Percentiles rank a stretch among this genome's conserved stretches.
Evolutionary conservation across 2,797 vertebrate species (phyloP).

Genomic region (Benthosema pterotum): DNA sequence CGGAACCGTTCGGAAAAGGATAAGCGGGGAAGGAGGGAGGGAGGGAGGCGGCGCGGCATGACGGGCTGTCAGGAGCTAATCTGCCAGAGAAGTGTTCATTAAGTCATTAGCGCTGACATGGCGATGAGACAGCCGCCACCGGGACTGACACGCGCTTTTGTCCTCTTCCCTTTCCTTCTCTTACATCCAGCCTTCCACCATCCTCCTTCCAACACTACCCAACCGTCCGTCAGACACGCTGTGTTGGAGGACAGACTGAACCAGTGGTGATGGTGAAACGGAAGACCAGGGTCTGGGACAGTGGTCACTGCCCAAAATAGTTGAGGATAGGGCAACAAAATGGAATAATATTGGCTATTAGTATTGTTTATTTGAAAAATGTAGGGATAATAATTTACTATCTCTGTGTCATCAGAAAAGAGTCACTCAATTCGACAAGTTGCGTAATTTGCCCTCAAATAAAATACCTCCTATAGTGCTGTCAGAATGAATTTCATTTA

Average conservation of each 20-base stretch:
- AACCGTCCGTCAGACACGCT: slow-evolving; percentile 46
- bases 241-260: slow-evolving; percentile 58
- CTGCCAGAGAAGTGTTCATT: slow-evolving; percentile 85
- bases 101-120: slow-evolving; percentile 85
- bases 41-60: too few species aligned
- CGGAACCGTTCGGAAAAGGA: slow-evolving; percentile 56
- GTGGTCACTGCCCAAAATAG: too few species aligned
- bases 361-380: too few species aligned
- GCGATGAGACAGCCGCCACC: slow-evolving; percentile 74
- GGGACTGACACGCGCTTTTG: slow-evolving; percentile 78
- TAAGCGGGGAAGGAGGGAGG: slow-evolving; percentile 70
- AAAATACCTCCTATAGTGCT: too few species aligned
- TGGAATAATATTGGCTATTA: too few species aligned
- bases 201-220: slow-evolving; percentile 16
- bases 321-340: too few species aligned
- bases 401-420: too few species aligned
- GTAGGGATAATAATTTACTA: too few species aligned
- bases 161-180: slow-evolving; percentile 70
- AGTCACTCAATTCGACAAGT: too few species aligned
- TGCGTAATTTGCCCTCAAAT: too few species aligned
- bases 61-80: slow-evolving; percentile 85
- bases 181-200: slow-evolving; percentile 39
- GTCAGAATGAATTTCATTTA: too few species aligned
- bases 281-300: not conserved
- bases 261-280: slow-evolving; percentile 54